Evolutionary conservation across 2,797 vertebrate genomes (phyloP).

Genomic region (Sebastes umbrosus): DNA sequence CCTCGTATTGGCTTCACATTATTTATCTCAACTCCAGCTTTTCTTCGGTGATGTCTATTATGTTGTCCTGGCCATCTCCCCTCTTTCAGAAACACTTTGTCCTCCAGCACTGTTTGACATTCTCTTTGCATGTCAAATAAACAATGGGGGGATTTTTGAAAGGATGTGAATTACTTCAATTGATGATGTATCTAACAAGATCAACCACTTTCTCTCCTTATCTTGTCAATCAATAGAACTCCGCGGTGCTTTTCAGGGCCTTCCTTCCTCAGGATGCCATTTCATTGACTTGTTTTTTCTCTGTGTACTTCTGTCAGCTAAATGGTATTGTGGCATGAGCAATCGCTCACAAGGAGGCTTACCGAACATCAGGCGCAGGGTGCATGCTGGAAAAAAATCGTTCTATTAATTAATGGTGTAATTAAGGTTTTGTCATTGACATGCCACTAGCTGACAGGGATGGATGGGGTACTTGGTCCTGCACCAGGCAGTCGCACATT

Average conservation of each 20-base stretch:
- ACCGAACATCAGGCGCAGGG: conserved; percentile 91
- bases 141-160: conserved; percentile 40
- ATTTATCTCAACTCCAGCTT: conserved; percentile 3
- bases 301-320: conserved; percentile 67
- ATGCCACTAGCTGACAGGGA: conserved; percentile 95
- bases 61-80: neutral
- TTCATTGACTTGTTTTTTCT: conserved; percentile 64
- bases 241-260: conserved; percentile 49
- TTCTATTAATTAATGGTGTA: conserved; percentile 99
- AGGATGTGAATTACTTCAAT: conserved; percentile 55
- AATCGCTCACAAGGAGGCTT: conserved; percentile 89
- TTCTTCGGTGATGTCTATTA: neutral
- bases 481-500: conserved; percentile 81
- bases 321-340: conserved; percentile 76
- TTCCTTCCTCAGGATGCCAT: conserved; percentile 46
- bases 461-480: conserved; percentile 89
- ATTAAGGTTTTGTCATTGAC: conserved; percentile 99
- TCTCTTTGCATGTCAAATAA: conserved; percentile 40
- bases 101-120: conserved; percentile 38
- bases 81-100: conserved; percentile 22
- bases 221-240: conserved; percentile 70
- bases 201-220: conserved; percentile 59
- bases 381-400: conserved; percentile 89
- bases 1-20: conserved; percentile 9
- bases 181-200: conserved; percentile 62